Evolutionary conservation across 2,113 vertebrate genomes (phyloP), one percentile per base, ranked within the genome.

Genomic region (Panthera uncia): DNA sequence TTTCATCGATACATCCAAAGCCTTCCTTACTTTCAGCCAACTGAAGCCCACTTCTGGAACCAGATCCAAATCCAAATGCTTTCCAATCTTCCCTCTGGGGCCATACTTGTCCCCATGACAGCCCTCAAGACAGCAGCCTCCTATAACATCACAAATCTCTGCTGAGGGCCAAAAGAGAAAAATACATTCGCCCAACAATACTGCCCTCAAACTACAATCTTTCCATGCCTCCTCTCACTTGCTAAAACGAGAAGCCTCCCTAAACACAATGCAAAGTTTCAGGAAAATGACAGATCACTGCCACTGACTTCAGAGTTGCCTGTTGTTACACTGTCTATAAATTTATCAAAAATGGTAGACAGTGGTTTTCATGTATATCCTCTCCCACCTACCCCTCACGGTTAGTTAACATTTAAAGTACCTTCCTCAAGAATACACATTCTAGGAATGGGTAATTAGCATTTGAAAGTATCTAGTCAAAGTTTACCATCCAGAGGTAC

Each of bases 401-500:
- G n/a, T 92, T 27, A 86, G 79, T 68, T 94, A 91, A 94, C 11
- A 78, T 63, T 0, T 76, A 16, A 57, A 92, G 10, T 65, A n/a
- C 13, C 41, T 10, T 45, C 27, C 36, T 57, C 16, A 86, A 95
- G 48, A 89, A 89, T 36, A 83, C 10, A 63, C 33, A 73, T 91
- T 78, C 33, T 55, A 90, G 27, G 31, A 68, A 94, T 78, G 13
- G 13, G 63, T 89, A 89, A 84, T 87, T 74, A 85, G 52, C 29
- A 79, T 61, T 11, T 96, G 27, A 81, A 94, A 91, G 73, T 96
- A 69, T 93, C 57, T 79, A 82, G 38, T 29, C 33, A 55, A 95
- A 89, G 33, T 71, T 27, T 91, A 76, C 29, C 16, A 66, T 41
- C 66, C 79, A 61, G 45, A 92, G n/a, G 2, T 86, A 15, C 33